A percentile compares a stretch with the other conserved stretches of the same genome.
phyloP scores from a whole-genome alignment of 2,888 invertebrate genomes.

The Synergus laeviventris region DNA sequence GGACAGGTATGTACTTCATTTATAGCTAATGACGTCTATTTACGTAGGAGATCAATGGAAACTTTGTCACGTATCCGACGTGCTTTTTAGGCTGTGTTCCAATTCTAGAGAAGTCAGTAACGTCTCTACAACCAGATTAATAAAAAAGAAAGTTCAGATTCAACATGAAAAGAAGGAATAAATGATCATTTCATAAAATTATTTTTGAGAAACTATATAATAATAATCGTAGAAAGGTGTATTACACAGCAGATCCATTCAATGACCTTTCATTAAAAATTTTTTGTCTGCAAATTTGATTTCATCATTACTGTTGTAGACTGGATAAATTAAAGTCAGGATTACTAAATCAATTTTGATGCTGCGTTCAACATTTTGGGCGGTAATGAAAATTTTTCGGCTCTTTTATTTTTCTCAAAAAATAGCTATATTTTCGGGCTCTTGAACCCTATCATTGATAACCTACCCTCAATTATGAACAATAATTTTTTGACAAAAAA shows the following conservation, averaged over 20 bases:
- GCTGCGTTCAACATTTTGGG: too few relatives aligned
- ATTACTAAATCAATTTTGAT: too few relatives aligned
- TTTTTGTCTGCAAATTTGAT: neutral
- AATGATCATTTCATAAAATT: too few relatives aligned
- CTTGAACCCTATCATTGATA: too few relatives aligned
- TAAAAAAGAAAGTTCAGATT: slow-evolving; percentile 6
- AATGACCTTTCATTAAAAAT: neutral
- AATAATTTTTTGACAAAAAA: too few relatives aligned
- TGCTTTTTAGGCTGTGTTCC: slow-evolving; percentile 24
- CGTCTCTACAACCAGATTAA: neutral
- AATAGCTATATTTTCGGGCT: too few relatives aligned
- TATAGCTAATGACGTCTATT: slow-evolving; percentile 33
- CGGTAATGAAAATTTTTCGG: too few relatives aligned
- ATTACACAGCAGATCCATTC: neutral
- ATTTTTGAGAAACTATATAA: neutral
- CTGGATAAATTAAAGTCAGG: too few relatives aligned
- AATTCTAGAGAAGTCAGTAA: neutral
- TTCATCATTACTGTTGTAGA: neutral
- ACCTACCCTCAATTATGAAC: too few relatives aligned
- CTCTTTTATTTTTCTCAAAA: too few relatives aligned
- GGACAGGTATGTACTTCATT: slow-evolving; percentile 14
- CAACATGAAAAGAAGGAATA: neutral
- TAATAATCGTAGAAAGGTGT: neutral
- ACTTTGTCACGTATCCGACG: slow-evolving; percentile 19
- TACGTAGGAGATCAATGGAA: slow-evolving; percentile 37